A percentile compares a stretch with the other conserved stretches of the same genome.
Conservation (phyloP, 2,113 vertebrate genomes). For the Murina feae region DNA sequence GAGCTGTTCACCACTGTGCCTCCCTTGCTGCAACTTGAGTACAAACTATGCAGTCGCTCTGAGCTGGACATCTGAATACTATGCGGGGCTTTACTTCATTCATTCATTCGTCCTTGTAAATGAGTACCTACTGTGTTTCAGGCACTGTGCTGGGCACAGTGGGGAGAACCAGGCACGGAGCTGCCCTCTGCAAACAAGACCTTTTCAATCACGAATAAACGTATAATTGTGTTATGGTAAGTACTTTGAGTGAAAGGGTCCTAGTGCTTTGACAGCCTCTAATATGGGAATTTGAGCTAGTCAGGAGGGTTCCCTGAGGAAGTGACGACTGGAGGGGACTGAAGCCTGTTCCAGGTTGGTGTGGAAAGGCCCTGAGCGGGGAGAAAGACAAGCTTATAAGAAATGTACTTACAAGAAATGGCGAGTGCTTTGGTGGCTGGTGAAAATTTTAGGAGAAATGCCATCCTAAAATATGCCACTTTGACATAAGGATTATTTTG, state of each 20-base stretch:
- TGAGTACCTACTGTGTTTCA: background rate
- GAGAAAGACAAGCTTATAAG: background rate
- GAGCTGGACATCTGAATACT: background rate
- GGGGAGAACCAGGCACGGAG: background rate
- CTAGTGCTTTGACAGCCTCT: background rate
- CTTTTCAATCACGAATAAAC: background rate
- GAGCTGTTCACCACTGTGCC: background rate
- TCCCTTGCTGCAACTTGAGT: background rate
- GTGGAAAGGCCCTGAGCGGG: background rate
- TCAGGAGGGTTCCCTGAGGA: background rate
- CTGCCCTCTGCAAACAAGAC: background rate
- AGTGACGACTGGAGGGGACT: background rate
- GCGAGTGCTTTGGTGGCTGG: background rate
- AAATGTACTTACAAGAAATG: background rate
- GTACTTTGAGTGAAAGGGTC: background rate
- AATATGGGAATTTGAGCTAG: background rate
- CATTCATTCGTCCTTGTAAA: background rate
- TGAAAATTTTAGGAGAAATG: background rate
- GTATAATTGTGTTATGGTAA: background rate
- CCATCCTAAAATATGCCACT: background rate
- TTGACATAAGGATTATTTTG: background rate
- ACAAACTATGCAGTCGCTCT: rapidly evolving
- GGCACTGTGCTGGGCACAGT: background rate
- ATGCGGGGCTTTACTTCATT: background rate
- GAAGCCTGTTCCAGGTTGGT: background rate